phyloP scores from a whole-genome alignment of 2,797 vertebrate genomes.

The Chelon labrosus region DNA sequence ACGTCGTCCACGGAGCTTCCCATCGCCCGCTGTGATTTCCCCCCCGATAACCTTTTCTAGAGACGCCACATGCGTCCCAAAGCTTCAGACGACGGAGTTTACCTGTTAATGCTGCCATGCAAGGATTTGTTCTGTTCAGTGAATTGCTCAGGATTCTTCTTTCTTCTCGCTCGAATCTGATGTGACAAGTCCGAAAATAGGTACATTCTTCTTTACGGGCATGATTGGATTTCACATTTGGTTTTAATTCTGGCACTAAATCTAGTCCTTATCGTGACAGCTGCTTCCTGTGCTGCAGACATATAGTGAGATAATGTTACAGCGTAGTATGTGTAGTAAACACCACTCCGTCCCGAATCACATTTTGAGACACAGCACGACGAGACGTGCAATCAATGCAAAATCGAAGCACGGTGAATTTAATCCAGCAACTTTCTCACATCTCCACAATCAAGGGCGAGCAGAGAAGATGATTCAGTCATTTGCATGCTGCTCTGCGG shows the following conservation, averaged over 20 bases:
- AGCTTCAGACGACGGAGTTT: conserved; percentile 31
- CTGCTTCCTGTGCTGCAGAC: too few species aligned
- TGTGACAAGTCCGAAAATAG: background rate
- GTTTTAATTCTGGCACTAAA: too few species aligned
- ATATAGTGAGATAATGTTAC: background rate
- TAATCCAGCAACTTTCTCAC: too few species aligned
- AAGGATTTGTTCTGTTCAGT: conserved; percentile 22
- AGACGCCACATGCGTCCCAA: conserved; percentile 13
- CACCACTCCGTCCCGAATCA: background rate
- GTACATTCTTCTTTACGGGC: too few species aligned
- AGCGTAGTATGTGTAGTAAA: background rate
- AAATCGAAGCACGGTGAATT: too few species aligned
- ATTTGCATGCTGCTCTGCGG: background rate
- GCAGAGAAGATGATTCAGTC: background rate
- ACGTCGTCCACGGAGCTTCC: background rate
- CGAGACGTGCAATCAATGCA: background rate
- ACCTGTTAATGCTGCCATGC: conserved; percentile 22
- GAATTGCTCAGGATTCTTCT: conserved; percentile 13
- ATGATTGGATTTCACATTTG: too few species aligned
- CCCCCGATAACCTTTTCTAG: conserved; percentile 56
- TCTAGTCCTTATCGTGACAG: too few species aligned
- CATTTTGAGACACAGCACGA: background rate
- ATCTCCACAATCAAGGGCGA: conserved; percentile 1
- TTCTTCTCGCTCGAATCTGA: background rate
- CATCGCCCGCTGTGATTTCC: conserved; percentile 6